Conservation (phyloP, 2,113 vertebrate genomes). For the Struthidea cinerea region DNA sequence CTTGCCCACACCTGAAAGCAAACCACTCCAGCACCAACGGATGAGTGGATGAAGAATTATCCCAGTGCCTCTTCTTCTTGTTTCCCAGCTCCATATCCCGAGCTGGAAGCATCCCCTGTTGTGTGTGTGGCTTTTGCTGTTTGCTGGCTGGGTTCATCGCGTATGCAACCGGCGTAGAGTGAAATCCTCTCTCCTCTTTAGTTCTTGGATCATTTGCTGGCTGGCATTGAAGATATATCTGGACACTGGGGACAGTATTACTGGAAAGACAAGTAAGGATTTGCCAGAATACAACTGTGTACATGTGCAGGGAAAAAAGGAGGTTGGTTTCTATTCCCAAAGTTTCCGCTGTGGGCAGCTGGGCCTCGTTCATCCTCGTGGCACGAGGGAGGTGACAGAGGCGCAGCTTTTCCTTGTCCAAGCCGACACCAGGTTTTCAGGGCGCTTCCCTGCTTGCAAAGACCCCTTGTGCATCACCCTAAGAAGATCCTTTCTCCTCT, state of each 20-base stretch:
- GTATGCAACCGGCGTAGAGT: background rate
- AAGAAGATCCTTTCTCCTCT: background rate
- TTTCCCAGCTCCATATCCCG: background rate
- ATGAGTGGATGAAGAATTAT: background rate
- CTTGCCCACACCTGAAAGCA: background rate
- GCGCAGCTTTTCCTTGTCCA: background rate
- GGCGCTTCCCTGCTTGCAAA: background rate
- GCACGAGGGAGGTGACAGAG: background rate
- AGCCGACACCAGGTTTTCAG: background rate
- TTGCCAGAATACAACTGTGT: conserved; percentile 32
- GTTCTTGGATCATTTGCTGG: conserved; percentile 83
- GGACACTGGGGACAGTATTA: conserved; percentile 86
- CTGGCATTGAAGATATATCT: conserved; percentile 83
- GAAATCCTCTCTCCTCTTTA: conserved; percentile 63
- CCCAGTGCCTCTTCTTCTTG: background rate
- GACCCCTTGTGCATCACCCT: background rate
- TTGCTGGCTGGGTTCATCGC: background rate
- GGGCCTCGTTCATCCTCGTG: background rate
- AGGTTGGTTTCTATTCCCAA: conserved; percentile 6
- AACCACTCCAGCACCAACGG: background rate
- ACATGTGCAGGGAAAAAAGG: background rate
- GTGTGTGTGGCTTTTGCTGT: background rate
- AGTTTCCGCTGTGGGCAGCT: background rate
- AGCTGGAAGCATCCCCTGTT: background rate
- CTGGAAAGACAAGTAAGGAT: conserved; percentile 86